Evolutionary conservation across 2,113 vertebrate species (phyloP).

Genomic region (Ailurus styani): DNA sequence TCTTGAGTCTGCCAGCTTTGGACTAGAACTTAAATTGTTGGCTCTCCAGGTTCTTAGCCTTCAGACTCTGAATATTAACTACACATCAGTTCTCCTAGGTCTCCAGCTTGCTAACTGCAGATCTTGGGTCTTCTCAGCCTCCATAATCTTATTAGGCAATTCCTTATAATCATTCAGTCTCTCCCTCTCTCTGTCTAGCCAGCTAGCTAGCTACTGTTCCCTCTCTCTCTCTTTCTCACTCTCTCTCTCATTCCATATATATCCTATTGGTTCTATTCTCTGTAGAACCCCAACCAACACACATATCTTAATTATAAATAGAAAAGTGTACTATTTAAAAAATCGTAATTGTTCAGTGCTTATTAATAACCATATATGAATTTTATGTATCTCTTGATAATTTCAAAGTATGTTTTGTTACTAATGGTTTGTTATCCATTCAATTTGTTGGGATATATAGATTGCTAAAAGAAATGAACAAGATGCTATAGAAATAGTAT

Average conservation of each 20-base stretch:
- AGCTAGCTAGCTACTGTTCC: not conserved
- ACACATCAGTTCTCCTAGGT: not conserved
- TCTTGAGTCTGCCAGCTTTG: not conserved
- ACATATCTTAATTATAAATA: not conserved
- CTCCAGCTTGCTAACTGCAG: not conserved
- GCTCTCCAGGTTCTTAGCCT: not conserved
- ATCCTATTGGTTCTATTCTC: not conserved
- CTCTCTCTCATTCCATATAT: not conserved
- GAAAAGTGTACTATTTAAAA: not conserved
- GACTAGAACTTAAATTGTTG: not conserved
- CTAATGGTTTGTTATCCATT: not conserved
- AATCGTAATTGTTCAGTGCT: not conserved
- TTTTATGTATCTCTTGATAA: not conserved
- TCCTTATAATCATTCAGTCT: not conserved
- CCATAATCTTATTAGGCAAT: not conserved
- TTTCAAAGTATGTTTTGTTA: conserved; percentile 34
- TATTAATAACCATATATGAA: not conserved
- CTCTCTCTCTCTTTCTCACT: not conserved
- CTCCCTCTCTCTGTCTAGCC: not conserved
- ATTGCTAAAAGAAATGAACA: not conserved
- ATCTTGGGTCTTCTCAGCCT: not conserved
- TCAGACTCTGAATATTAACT: not conserved
- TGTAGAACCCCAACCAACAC: not conserved
- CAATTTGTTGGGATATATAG: not conserved
- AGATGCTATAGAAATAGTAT: not conserved